phyloP scores from a whole-genome alignment of 2,888 invertebrate species.

The Trichopria drosophilae region DNA sequence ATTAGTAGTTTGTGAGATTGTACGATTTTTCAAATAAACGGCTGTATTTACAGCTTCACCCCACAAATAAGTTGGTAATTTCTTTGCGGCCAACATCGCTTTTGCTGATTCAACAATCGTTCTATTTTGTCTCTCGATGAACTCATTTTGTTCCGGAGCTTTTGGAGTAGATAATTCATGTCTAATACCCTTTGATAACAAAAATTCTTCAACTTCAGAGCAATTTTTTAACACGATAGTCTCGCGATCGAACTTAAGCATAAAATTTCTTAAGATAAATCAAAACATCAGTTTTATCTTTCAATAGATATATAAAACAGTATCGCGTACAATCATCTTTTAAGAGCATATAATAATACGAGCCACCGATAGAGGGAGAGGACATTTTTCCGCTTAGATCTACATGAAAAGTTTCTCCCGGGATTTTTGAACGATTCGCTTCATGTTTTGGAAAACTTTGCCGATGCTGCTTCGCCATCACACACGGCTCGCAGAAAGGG shows the following conservation, averaged over 20 bases:
- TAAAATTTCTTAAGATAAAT: no score
- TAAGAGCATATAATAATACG: constrained; percentile 1
- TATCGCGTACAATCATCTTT: constrained; percentile 17
- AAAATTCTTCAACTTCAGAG: constrained; percentile 3
- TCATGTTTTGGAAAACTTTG: constrained; percentile 2
- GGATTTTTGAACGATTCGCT: constrained; percentile 4
- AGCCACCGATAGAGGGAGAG: not conserved
- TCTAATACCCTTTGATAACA: constrained; percentile 9
- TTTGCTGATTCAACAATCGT: no score
- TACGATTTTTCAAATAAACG: no score
- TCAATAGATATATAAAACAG: constrained; percentile 8
- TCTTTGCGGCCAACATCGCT: no score
- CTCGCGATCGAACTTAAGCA: no score
- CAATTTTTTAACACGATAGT: no score
- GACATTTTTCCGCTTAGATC: constrained; percentile 13
- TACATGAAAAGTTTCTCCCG: constrained; percentile 13
- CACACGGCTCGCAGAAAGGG: constrained; percentile 13
- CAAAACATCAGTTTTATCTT: constrained; percentile 6
- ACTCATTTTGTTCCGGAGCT: no score
- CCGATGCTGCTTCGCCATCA: constrained; percentile 10
- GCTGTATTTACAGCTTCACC: no score
- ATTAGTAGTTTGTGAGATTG: no score
- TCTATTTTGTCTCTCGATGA: no score
- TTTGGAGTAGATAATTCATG: constrained; percentile 6
- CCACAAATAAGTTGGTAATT: no score